These are phyloP conservation scores for Manduca sexta DNA, from an alignment of 1,140 invertebrate genomes.

Conservation along the genomic window DNA sequence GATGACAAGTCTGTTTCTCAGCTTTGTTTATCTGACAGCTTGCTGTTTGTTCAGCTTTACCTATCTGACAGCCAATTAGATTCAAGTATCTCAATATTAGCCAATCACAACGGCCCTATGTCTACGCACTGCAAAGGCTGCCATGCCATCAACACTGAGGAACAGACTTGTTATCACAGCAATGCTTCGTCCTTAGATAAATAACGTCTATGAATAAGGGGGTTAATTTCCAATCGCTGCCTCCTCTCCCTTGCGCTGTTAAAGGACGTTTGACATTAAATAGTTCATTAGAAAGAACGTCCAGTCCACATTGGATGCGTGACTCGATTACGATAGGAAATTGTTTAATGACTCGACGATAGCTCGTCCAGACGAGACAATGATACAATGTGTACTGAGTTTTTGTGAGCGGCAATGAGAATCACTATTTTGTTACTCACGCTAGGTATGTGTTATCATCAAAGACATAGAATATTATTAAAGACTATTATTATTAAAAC, in stretches of 20 bases:
- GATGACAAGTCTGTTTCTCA: no score
- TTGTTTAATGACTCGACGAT: constrained; percentile 40
- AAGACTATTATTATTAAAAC: no score
- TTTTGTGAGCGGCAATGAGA: neutral
- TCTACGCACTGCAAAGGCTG: no score
- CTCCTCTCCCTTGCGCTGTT: constrained; percentile 19
- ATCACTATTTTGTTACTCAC: neutral
- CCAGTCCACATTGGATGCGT: constrained; percentile 55
- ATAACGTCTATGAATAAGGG: neutral
- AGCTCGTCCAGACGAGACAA: neutral
- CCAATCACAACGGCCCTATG: no score
- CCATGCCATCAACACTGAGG: no score
- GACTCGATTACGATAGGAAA: constrained; percentile 51
- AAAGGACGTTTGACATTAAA: constrained; percentile 55
- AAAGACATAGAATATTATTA: no score
- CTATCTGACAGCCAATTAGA: no score
- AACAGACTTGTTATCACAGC: no score
- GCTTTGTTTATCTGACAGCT: no score
- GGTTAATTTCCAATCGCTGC: constrained; percentile 16
- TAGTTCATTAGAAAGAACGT: constrained; percentile 64
- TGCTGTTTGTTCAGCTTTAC: no score
- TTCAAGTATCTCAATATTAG: no score
- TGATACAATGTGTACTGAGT: neutral
- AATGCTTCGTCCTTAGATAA: neutral
- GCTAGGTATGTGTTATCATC: no score